A percentile compares a stretch with the other conserved stretches of the same genome.
Conservation (phyloP, 2,113 vertebrate genomes). For the Oenanthe oenanthe region DNA sequence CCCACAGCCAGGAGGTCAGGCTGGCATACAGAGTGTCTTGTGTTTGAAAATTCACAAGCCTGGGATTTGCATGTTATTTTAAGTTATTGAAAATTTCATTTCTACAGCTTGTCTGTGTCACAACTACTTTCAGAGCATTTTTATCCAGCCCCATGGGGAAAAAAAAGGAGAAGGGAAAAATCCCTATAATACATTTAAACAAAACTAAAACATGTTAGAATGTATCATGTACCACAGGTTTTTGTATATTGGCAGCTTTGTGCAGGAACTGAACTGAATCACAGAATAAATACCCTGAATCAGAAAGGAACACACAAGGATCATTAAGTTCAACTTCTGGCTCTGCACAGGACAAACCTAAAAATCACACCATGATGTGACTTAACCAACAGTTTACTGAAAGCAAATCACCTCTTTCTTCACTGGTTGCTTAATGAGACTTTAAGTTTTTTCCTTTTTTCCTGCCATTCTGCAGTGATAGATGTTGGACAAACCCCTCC, state of each 20-base stretch:
- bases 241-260: not conserved
- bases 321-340: not conserved
- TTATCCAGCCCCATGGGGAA: not conserved
- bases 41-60: not conserved
- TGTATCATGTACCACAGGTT: not conserved
- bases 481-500: not conserved
- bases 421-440: not conserved
- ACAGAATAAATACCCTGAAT: not conserved
- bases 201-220: not conserved
- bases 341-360: not conserved
- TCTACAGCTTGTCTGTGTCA: not conserved
- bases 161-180: accelerated
- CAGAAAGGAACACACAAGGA: not conserved
- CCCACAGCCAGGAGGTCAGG: constrained; percentile 16
- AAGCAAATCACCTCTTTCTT: not conserved
- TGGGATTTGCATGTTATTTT: not conserved
- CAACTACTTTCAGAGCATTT: not conserved
- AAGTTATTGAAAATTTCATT: not conserved
- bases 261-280: not conserved
- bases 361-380: not conserved
- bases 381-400: not conserved
- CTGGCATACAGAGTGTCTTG: not conserved
- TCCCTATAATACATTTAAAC: not conserved
- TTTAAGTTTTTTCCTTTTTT: not conserved
- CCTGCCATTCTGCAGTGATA: not conserved